These are phyloP conservation scores for Lepus oiostolus DNA, from an alignment of 2,797 vertebrate species.

Conservation along the genomic window DNA sequence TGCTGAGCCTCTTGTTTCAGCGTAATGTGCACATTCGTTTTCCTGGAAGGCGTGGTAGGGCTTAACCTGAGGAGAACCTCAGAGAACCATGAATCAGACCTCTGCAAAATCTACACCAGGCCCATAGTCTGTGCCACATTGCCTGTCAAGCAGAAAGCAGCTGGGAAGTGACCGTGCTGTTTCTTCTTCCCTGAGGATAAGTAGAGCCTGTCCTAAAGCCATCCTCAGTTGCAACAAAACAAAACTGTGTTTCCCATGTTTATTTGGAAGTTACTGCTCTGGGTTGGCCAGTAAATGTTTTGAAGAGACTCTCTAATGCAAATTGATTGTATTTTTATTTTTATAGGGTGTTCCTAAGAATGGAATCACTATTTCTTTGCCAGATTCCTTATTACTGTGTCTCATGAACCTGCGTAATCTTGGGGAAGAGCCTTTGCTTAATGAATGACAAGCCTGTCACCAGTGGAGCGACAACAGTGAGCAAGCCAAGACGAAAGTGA, in stretches of 20 bases:
- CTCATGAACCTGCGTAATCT: conserved; percentile 68
- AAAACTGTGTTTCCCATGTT: neutral
- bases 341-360: conserved; percentile 78
- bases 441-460: conserved; percentile 75
- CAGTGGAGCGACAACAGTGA: conserved; percentile 42
- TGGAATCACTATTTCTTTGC: conserved; percentile 72
- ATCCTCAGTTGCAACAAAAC: neutral
- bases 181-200: neutral
- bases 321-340: neutral
- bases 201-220: neutral
- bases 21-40: neutral
- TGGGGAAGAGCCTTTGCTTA: conserved; percentile 49
- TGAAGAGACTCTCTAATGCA: conserved; percentile 28
- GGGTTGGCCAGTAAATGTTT: neutral
- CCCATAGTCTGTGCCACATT: neutral
- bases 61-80: neutral
- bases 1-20: conserved; percentile 6
- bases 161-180: neutral
- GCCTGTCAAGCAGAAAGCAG: neutral
- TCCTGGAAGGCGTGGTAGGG: neutral
- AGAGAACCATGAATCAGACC: neutral
- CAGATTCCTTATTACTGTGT: conserved; percentile 59
- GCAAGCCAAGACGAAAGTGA: conserved; percentile 57
- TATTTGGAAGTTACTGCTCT: neutral
- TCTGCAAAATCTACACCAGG: neutral